Evolutionary conservation across 2,797 vertebrate genomes (phyloP).

Genomic region (Discoglossus pictus): DNA sequence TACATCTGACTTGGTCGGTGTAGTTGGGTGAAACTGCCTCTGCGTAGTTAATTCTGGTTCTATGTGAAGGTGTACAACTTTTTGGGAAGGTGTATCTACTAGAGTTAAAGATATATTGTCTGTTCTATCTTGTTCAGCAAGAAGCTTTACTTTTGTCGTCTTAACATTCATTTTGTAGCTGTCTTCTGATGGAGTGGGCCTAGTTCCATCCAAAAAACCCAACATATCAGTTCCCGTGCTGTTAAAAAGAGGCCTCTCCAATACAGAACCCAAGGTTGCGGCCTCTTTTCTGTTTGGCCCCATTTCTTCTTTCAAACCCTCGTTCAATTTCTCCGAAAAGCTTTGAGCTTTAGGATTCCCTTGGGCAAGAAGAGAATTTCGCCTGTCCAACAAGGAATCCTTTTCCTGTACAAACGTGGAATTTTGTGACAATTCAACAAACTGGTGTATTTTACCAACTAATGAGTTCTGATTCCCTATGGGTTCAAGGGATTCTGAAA

Average conservation of each 20-base stretch:
- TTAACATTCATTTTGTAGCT: not conserved
- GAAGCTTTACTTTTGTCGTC: not conserved
- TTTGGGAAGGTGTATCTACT: not conserved
- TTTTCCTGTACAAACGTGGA: conserved; percentile 3
- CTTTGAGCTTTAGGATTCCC: not conserved
- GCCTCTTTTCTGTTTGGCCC: not conserved
- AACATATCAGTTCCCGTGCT: no score
- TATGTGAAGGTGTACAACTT: not conserved
- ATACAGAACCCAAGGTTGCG: conserved; percentile 7
- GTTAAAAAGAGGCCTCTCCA: not conserved
- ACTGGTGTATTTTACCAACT: not conserved
- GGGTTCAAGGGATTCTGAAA: conserved; percentile 5
- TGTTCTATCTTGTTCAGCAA: not conserved
- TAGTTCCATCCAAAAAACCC: conserved; percentile 3
- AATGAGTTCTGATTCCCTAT: conserved; percentile 4
- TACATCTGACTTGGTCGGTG: not conserved
- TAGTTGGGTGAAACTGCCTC: not conserved
- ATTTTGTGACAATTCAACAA: conserved; percentile 5
- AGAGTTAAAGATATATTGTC: not conserved
- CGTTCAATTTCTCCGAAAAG: not conserved
- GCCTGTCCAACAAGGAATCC: not conserved
- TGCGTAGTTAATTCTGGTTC: not conserved
- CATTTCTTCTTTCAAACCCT: not conserved
- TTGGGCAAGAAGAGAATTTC: conserved; percentile 1
- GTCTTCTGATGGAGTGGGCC: not conserved